These are phyloP conservation scores for Heliconius aoede DNA, from an alignment of 2,888 invertebrate genomes.

Conservation along the genomic window DNA sequence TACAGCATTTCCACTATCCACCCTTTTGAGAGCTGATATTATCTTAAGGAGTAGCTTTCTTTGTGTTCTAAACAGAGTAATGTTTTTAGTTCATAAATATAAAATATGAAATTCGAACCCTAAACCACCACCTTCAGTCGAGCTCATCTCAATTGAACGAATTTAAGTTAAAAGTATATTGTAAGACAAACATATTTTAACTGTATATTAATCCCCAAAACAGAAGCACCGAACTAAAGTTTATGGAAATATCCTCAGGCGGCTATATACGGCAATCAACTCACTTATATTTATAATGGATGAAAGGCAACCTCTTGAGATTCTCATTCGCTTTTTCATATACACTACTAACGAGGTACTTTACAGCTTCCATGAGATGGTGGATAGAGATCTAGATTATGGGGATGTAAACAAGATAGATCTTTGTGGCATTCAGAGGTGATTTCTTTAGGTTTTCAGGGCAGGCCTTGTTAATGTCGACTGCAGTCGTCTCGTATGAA, in stretches of 20 bases:
- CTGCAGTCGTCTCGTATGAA: conserved; percentile 23
- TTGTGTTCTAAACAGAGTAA: background rate
- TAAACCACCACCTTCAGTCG: background rate
- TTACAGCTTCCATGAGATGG: conserved; percentile 52
- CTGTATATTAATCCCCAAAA: background rate
- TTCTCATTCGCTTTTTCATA: conserved; percentile 64
- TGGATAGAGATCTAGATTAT: conserved; percentile 51
- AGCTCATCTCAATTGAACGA: background rate
- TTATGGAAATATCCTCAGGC: conserved; percentile 54
- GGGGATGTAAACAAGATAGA: conserved; percentile 42
- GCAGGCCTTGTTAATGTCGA: conserved; percentile 32
- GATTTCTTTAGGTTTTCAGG: conserved; percentile 42
- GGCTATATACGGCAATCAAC: conserved; percentile 62
- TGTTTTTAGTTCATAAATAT: background rate
- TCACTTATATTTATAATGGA: conserved; percentile 57
- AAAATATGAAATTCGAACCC: background rate
- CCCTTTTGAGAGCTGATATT: no score
- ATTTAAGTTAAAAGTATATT: no score
- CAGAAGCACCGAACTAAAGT: conserved; percentile 31
- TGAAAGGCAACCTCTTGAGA: conserved; percentile 56
- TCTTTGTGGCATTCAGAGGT: conserved; percentile 38
- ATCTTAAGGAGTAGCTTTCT: no score
- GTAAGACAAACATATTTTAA: background rate
- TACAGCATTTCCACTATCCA: no score
- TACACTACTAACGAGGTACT: conserved; percentile 74